A percentile compares a stretch with the other conserved stretches of the same genome.
Conservation (phyloP, 92 coral and sea anemone species). For the Epizoanthus ramosus region DNA sequence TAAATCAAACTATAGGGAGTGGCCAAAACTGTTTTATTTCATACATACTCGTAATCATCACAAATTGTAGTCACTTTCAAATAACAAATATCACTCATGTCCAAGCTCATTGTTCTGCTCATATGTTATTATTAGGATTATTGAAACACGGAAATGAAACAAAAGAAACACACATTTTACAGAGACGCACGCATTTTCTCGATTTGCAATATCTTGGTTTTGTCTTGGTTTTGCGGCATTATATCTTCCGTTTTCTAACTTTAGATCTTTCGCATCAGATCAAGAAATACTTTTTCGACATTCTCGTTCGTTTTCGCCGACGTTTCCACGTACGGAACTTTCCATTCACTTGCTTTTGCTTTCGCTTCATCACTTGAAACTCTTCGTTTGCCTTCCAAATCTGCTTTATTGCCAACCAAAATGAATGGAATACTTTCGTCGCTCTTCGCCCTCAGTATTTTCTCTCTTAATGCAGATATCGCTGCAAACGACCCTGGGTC, state of each 20-base stretch:
- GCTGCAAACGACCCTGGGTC: constrained; percentile 97
- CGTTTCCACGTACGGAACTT: constrained; percentile 94
- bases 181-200: constrained; percentile 67
- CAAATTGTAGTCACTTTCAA: too few species aligned
- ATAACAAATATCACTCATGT: background rate
- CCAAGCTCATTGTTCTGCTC: background rate
- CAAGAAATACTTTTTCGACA: constrained; percentile 98
- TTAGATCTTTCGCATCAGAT: constrained; percentile 95
- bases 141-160: background rate
- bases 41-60: background rate
- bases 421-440: constrained; percentile 96
- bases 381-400: constrained; percentile 93
- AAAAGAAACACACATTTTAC: constrained; percentile 57
- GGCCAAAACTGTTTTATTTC: too few species aligned
- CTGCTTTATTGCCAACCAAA: constrained; percentile 95
- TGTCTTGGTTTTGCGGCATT: constrained; percentile 73
- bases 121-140: too few species aligned
- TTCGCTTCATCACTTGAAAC: constrained; percentile 94
- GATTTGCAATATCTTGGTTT: constrained; percentile 48
- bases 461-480: constrained; percentile 95
- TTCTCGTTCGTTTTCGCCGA: constrained; percentile 97
- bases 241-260: constrained; percentile 80
- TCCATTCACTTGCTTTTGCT: constrained; percentile 92
- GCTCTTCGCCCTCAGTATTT: constrained; percentile 94
- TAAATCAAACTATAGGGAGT: too few species aligned